Evolutionary conservation across 2,113 vertebrate genomes (phyloP).

Genomic region (Todiramphus saurophagus): DNA sequence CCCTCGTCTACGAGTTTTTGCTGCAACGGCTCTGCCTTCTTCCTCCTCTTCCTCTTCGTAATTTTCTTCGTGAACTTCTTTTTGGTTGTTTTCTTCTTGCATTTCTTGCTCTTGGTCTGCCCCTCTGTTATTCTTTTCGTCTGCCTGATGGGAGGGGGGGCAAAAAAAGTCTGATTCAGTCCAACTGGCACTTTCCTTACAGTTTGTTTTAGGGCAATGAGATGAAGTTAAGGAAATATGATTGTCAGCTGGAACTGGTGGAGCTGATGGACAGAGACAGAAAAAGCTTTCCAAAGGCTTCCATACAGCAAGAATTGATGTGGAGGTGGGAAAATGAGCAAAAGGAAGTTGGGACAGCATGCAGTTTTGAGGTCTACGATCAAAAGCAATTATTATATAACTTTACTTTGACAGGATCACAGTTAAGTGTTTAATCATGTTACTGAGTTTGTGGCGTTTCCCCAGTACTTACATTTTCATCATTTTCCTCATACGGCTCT

Average conservation of each 20-base stretch:
- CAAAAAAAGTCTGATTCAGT: neutral
- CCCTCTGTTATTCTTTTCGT: conserved; percentile 71
- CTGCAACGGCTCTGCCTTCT: conserved; percentile 69
- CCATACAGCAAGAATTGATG: neutral
- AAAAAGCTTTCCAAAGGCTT: neutral
- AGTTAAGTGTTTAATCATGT: neutral
- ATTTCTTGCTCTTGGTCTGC: conserved; percentile 71
- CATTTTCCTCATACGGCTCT: conserved; percentile 88
- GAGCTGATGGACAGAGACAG: neutral
- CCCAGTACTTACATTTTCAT: conserved; percentile 81
- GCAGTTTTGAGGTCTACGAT: neutral
- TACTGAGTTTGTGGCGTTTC: neutral
- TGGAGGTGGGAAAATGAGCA: neutral
- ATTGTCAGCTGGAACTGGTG: neutral
- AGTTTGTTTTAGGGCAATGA: neutral
- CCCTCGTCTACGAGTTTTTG: conserved; percentile 80
- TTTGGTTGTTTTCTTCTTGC: conserved; percentile 60
- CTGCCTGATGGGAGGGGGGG: conserved; percentile 39
- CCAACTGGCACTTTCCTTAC: neutral
- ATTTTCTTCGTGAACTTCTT: conserved; percentile 82
- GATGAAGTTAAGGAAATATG: neutral
- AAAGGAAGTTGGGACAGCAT: neutral
- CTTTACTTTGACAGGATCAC: fast-evolving
- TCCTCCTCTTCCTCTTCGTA: conserved; percentile 89
- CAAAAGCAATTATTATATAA: neutral